Evolutionary conservation across 2,888 invertebrate genomes (phyloP), one percentile per base, ranked within the genome.

Genomic region (Andrena dorsata): DNA sequence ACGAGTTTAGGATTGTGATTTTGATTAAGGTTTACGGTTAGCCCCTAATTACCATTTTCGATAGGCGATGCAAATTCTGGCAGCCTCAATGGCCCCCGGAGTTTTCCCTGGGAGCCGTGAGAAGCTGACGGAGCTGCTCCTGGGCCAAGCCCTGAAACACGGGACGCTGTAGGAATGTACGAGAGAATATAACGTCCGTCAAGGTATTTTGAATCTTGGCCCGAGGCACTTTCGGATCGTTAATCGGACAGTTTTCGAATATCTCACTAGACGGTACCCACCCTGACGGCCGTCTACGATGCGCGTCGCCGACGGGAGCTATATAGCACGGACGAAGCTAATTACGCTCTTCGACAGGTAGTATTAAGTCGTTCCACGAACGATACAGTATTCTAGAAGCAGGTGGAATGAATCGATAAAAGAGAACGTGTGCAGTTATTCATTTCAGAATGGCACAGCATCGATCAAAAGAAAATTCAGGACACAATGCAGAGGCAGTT

Each of bases 191-290:
- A 86, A 86, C 82, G 82, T 86, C 80, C 86, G 79, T 76, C 79
- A 63, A 84, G 86, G 84, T 88, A 88, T 88, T 88, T 88, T 72
- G 87, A 86, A 84, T 86, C 81, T 83, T 87, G 77, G 78, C 88
- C 82, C 71, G 69, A 51, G 80, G 80, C 84, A 81, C 82, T 88
- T 85, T 79, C 78, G 70, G 84, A 80, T 86, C 83, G 87, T 88
- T 88, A 88, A 88, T 88, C 87, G 88, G 78, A 84, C 88, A 82
- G 80, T 88, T 88, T 88, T 88, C 86, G 86, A 88, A 87, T 88
- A 88, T 84, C 87, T 88, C 82, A 76, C 69, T 70, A 64, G 58
- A 84, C 68, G 83, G 68, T 80, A 78, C 75, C 71, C 71, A 60
- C 26, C 70, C 30, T 61, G 56, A 56, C 23, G 26, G 56, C 63